Conservation (phyloP, 1,140 invertebrate species). For the Armadillidium nasatum region DNA sequence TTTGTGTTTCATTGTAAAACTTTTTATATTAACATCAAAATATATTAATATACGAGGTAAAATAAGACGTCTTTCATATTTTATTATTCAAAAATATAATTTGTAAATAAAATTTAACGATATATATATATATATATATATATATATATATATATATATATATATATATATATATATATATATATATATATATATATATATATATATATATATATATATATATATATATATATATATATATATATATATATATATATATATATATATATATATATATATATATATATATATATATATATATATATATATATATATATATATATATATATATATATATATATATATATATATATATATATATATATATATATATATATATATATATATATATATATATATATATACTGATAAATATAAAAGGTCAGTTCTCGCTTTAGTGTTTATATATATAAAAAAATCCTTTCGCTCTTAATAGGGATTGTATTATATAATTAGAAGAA, state of each 20-base stretch:
- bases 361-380: not conserved
- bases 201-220: constrained; percentile 3
- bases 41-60: not conserved
- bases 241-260: not conserved
- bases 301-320: not conserved
- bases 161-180: constrained; percentile 3
- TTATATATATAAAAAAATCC: too few species aligned
- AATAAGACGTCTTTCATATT: too few species aligned
- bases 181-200: constrained; percentile 3
- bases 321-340: constrained; percentile 7
- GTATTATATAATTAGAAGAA: too few species aligned
- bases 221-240: not conserved
- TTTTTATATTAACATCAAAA: not conserved
- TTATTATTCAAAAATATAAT: too few species aligned
- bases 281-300: constrained; percentile 3
- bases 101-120: too few species aligned
- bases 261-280: not conserved
- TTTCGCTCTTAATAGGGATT: too few species aligned
- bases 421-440: too few species aligned
- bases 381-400: too few species aligned
- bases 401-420: too few species aligned
- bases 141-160: constrained; percentile 2
- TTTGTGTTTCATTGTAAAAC: not conserved
- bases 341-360: not conserved
- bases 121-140: not conserved